These are phyloP conservation scores for Drosophila atripex DNA, from an alignment of 2,888 invertebrate genomes.

Conservation along the genomic window DNA sequence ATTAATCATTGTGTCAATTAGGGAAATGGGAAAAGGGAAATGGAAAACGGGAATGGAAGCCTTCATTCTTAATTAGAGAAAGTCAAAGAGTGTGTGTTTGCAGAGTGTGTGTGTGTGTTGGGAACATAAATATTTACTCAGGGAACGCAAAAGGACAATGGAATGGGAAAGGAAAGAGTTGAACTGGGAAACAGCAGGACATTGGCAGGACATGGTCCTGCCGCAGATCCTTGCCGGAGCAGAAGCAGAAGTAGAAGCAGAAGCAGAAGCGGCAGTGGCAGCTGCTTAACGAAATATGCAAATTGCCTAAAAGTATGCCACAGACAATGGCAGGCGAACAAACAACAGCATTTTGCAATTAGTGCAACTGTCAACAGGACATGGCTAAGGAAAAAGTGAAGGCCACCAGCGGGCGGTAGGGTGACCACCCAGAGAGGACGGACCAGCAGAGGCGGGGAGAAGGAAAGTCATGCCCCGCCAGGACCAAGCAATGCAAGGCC, in stretches of 20 bases:
- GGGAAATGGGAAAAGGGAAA: constrained; percentile 23
- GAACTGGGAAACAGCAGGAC: neutral
- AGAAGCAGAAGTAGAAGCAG: no score
- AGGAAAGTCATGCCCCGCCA: constrained; percentile 12
- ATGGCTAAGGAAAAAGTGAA: constrained; percentile 6
- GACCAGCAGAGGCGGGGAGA: no score
- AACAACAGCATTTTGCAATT: constrained; percentile 78
- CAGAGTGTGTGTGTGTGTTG: constrained; percentile 5
- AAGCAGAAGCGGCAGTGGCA: no score
- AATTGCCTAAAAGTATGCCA: constrained; percentile 68
- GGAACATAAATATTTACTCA: constrained; percentile 21
- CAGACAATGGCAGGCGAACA: constrained; percentile 53
- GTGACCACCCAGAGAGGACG: neutral
- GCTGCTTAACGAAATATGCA: constrained; percentile 75
- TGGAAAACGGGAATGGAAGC: constrained; percentile 20
- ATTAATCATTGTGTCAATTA: constrained; percentile 67
- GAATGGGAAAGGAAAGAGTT: constrained; percentile 13
- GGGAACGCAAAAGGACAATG: neutral
- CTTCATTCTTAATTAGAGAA: constrained; percentile 29
- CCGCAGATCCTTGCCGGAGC: constrained; percentile 17
- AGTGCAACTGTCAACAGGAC: constrained; percentile 76
- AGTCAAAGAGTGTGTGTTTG: neutral
- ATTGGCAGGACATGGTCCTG: neutral
- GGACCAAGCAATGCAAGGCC: constrained; percentile 38
- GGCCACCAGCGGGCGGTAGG: neutral